Base-by-base conservation (phyloP, 2,113 vertebrate genomes). In the Oncorhynchus keta region DNA sequence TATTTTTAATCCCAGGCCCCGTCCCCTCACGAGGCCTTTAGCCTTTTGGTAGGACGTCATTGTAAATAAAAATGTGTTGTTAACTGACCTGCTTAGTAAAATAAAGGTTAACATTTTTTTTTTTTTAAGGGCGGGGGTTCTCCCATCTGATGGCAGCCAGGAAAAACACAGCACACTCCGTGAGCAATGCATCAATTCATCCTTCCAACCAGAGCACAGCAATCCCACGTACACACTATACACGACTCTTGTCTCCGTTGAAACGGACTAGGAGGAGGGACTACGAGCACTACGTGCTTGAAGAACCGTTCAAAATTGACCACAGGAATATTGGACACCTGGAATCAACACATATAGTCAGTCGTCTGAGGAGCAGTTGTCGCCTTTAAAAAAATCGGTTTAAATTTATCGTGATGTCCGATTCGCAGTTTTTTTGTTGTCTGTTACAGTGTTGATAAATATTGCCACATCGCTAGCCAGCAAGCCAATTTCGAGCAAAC, bases 201-300 rank as follows among this genome's bases (percentile, higher is more conserved):
- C 13, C 61, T 20, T 39, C 55, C 22, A 61, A 6, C 67, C 32
- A 16, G 5, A 65, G 0, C 22, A 13, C 51, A 55, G 12, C 14
- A 11, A 45, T 18, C 51, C 16, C 14, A 0, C 13, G 51, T 55
- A 16, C 4, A 1, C 55, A 57, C 16, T 1, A 65, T 78, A 48
- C 2, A 24, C 67, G 35, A 75, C 61, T 66, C 72, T 79, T 79
- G 65, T 68, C 69, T 71, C 66, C 16, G 22, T 71, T 64, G 3
- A 55, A 66, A 66, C 30, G 62, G 62, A 26, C 49, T 35, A 57
- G 81, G 70, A 74, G 81, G 84, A 81, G 81, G 77, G 72, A 75
- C 14, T 14, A 16, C 51, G 51, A 18, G 51, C 12, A 24, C 68
- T 57, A 35, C 79, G 79, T 79, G 84, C 55, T 83, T 79, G 79